Conservation (phyloP, 1,140 invertebrate species). For the Drosophila nigrodunni region DNA sequence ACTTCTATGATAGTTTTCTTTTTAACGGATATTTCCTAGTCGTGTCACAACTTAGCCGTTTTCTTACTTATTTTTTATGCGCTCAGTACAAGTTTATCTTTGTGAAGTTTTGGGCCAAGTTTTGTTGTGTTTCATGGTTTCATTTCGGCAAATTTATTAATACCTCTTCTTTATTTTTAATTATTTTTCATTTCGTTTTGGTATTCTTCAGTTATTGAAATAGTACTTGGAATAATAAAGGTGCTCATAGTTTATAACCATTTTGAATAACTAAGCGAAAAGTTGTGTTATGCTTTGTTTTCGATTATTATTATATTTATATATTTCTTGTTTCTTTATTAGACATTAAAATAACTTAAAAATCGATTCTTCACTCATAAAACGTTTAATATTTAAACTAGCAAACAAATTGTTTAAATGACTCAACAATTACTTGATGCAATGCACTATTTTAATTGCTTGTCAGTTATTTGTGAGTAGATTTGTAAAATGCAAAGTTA, state of each 20-base stretch:
- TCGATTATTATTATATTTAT: too few species aligned
- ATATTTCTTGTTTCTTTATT: too few species aligned
- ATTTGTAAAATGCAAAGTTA: conserved; percentile 18
- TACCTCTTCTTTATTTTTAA: conserved; percentile 1
- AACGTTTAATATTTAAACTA: too few species aligned
- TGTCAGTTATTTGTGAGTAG: neutral
- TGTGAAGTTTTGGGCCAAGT: conserved; percentile 58
- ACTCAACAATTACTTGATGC: neutral
- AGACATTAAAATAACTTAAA: too few species aligned
- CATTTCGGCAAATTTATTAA: conserved; percentile 24
- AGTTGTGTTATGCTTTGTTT: too few species aligned
- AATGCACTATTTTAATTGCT: neutral
- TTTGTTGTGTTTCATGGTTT: conserved; percentile 35
- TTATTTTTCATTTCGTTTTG: neutral
- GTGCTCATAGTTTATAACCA: too few species aligned
- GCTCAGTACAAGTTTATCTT: conserved; percentile 29
- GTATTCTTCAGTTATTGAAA: neutral
- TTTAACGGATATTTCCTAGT: too few species aligned
- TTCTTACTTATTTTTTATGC: conserved; percentile 7
- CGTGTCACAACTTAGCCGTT: neutral
- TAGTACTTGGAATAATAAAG: neutral
- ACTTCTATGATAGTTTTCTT: too few species aligned
- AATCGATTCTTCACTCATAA: too few species aligned
- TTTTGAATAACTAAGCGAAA: too few species aligned
- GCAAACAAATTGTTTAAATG: too few species aligned